phyloP scores from a whole-genome alignment of 2,113 vertebrate species.

The Equus quagga region DNA sequence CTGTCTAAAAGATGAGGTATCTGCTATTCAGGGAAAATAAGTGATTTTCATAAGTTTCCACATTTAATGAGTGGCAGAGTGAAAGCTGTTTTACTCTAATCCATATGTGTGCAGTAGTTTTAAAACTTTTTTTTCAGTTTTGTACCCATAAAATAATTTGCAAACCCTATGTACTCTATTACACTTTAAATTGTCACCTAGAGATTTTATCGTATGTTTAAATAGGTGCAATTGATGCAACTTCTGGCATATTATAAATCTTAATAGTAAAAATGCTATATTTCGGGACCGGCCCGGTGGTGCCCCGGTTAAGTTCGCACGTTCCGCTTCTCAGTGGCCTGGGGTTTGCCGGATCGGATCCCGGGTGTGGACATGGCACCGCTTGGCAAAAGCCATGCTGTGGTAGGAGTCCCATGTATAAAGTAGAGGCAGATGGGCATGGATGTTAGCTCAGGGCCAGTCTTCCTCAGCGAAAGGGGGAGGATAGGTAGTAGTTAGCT shows the following conservation, averaged over 20 bases:
- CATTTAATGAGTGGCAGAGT: slow-evolving; percentile 4
- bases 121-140: background rate
- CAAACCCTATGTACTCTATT: background rate
- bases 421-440: too few relatives aligned
- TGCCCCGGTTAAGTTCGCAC: too few relatives aligned
- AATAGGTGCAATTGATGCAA: background rate
- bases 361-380: too few relatives aligned
- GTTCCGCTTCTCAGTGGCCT: too few relatives aligned
- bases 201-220: background rate
- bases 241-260: background rate
- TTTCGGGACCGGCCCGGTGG: too few relatives aligned
- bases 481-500: too few relatives aligned
- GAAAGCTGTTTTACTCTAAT: background rate
- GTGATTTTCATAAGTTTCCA: background rate
- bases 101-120: background rate
- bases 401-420: too few relatives aligned
- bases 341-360: too few relatives aligned
- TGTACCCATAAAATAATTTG: background rate
- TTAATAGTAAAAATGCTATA: background rate
- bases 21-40: background rate
- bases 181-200: background rate
- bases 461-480: too few relatives aligned
- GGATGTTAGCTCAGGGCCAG: too few relatives aligned
- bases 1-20: slow-evolving; percentile 13
- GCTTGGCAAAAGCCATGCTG: too few relatives aligned